Evolutionary conservation across 2,113 vertebrate species (phyloP).

Genomic region (Anthoscopus minutus): DNA sequence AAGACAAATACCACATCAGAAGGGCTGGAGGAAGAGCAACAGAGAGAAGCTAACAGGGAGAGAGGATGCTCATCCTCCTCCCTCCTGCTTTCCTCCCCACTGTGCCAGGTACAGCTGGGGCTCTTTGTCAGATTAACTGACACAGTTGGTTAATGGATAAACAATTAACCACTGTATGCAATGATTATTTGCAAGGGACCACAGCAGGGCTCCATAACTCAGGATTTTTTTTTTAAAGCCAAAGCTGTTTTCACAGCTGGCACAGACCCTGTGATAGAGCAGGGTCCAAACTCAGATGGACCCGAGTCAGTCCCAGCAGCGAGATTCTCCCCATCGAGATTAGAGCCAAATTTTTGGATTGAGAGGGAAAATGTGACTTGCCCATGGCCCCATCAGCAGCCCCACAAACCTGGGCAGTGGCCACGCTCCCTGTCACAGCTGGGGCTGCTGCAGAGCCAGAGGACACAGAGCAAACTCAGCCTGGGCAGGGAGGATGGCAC

Average conservation of each 20-base stretch:
- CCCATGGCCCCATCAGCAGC: background rate
- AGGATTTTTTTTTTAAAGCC: background rate
- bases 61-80: background rate
- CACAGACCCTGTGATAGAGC: background rate
- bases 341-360: background rate
- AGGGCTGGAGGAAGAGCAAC: background rate
- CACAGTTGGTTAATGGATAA: constrained; percentile 31
- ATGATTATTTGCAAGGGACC: background rate
- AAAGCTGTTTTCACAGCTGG: background rate
- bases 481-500: background rate
- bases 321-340: rapidly evolving
- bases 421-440: background rate
- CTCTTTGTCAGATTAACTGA: background rate
- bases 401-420: rapidly evolving
- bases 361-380: background rate
- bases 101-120: background rate
- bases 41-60: background rate
- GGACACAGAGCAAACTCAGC: background rate
- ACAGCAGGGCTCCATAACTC: background rate
- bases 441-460: background rate
- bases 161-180: constrained; percentile 35
- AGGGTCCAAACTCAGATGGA: background rate
- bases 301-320: background rate
- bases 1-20: background rate
- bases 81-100: background rate